Evolutionary conservation across 2,797 vertebrate species (phyloP).

Genomic region (Ibycter americanus): DNA sequence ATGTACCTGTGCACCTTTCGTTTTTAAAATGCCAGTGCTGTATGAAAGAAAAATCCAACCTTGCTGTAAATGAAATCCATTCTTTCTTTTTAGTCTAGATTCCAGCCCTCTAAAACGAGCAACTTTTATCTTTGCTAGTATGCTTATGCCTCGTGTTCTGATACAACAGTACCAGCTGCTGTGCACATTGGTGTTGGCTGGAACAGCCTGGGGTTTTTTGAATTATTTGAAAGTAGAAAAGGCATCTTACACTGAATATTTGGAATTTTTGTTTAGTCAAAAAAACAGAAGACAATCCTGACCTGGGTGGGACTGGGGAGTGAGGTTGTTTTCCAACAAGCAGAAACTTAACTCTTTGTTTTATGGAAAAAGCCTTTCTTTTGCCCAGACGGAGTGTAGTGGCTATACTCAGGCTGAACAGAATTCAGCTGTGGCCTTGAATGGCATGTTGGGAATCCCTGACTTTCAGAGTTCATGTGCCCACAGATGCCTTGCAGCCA

Average conservation of each 20-base stretch:
- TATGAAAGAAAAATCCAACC: background rate
- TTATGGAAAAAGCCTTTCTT: background rate
- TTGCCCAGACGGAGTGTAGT: background rate
- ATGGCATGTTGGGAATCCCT: constrained; percentile 6
- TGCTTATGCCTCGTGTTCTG: background rate
- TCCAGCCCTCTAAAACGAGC: background rate
- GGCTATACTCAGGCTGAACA: background rate
- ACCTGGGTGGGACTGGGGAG: background rate
- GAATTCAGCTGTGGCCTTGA: background rate
- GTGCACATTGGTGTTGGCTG: background rate
- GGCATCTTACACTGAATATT: background rate
- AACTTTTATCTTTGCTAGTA: background rate
- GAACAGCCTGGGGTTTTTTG: background rate
- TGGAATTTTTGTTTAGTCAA: background rate
- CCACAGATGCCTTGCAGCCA: background rate
- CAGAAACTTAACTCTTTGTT: background rate
- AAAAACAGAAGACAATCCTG: background rate
- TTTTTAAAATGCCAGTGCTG: background rate
- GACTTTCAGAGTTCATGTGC: background rate
- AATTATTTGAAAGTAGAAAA: background rate
- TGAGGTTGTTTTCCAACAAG: background rate
- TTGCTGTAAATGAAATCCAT: background rate
- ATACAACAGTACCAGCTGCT: background rate
- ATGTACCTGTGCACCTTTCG: background rate
- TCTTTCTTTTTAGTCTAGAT: background rate